A percentile compares a stretch with the other conserved stretches of the same genome.
These are phyloP conservation scores for Desmodus rotundus DNA, from an alignment of 2,113 vertebrate species.

Conservation along the genomic window DNA sequence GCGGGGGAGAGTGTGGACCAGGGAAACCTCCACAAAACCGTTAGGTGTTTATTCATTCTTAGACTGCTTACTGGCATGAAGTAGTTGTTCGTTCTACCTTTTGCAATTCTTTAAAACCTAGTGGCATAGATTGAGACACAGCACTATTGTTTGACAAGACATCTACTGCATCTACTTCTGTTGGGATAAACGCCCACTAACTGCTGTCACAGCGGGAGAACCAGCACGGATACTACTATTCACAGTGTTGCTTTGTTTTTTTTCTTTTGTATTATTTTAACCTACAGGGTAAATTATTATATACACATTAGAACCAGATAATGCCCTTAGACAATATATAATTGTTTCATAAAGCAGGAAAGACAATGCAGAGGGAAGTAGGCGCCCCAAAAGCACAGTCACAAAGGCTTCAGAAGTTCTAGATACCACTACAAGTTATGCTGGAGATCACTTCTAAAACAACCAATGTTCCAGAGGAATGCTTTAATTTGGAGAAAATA, in stretches of 20 bases:
- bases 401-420: conserved; percentile 78
- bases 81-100: conserved; percentile 85
- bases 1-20: conserved; percentile 30
- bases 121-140: conserved; percentile 88
- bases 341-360: conserved; percentile 85
- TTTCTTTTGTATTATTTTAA: conserved; percentile 70
- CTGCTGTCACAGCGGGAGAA: conserved; percentile 82
- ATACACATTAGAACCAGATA: conserved; percentile 85
- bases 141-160: conserved; percentile 84
- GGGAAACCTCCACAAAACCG: conserved; percentile 49
- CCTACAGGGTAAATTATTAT: conserved; percentile 83
- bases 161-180: conserved; percentile 82
- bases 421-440: conserved; percentile 77
- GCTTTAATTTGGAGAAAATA: conserved; percentile 83
- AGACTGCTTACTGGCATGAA: conserved; percentile 82
- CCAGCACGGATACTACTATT: conserved; percentile 82
- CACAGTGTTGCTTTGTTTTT: conserved; percentile 83
- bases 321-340: conserved; percentile 86
- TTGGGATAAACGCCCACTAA: conserved; percentile 84
- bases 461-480: conserved; percentile 82
- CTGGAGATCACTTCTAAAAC: conserved; percentile 82
- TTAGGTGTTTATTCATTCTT: background rate
- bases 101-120: conserved; percentile 86
- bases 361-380: conserved; percentile 79
- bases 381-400: conserved; percentile 82